Percentiles rank a stretch among this genome's conserved stretches.
These are phyloP conservation scores for Engystomops pustulosus DNA, from an alignment of 2,113 vertebrate species.

Conservation along the genomic window DNA sequence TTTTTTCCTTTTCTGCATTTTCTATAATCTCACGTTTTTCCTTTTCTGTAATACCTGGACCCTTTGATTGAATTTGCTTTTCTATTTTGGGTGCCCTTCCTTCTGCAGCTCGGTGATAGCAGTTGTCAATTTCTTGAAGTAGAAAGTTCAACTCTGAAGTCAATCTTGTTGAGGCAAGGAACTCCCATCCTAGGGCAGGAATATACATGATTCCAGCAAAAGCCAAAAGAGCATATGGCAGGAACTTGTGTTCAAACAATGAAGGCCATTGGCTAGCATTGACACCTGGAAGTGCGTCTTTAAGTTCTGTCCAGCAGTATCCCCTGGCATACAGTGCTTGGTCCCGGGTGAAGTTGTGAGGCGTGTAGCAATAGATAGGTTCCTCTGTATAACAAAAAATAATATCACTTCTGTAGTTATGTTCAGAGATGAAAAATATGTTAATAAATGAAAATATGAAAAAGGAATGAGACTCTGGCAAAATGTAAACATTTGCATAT, in stretches of 20 bases:
- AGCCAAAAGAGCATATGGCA: constrained; percentile 95
- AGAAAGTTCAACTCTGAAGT: constrained; percentile 99
- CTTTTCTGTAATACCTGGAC: constrained; percentile 91
- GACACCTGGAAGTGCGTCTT: constrained; percentile 89
- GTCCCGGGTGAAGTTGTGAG: constrained; percentile 99
- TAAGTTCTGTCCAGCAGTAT: constrained; percentile 99
- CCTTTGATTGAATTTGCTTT: constrained; percentile 99
- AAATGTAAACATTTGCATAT: too few relatives aligned
- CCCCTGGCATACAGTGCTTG: constrained; percentile 97
- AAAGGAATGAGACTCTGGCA: constrained; percentile 48
- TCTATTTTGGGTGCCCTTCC: constrained; percentile 97
- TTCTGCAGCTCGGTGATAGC: constrained; percentile 97
- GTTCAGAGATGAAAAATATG: constrained; percentile 76
- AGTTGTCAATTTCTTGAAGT: constrained; percentile 99
- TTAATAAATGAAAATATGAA: constrained; percentile 74
- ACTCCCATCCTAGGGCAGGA: constrained; percentile 96
- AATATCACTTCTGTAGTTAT: constrained; percentile 77
- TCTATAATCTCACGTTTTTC: constrained; percentile 97
- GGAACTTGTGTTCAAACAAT: constrained; percentile 97
- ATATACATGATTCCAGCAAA: constrained; percentile 99
- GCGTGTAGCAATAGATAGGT: constrained; percentile 98
- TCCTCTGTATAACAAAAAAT: constrained; percentile 91
- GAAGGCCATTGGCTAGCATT: constrained; percentile 90
- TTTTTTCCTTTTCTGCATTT: constrained; percentile 98
- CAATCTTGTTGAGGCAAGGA: constrained; percentile 94